Base-by-base conservation (phyloP, 2,113 vertebrate genomes). In the Vidua chalybeata region DNA sequence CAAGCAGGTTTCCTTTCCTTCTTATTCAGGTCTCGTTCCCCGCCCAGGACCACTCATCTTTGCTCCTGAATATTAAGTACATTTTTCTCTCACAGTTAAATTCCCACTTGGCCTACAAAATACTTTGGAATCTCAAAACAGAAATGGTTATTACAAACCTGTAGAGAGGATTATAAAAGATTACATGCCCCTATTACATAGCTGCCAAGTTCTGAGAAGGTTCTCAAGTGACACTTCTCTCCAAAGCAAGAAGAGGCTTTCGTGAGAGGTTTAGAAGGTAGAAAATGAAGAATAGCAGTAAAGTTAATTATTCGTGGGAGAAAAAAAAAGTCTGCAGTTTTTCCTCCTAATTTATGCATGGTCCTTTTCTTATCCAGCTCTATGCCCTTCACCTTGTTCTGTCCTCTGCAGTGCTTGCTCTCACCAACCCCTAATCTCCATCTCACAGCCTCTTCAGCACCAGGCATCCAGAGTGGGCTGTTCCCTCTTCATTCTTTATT, bases 141-240 rank as follows among this genome's bases (percentile, higher is more conserved):
- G 80, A 93, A 91, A 86, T 39, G 56, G 86, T 91, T 94, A 91
- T 94, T 96, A 96, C 84, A 83, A 93, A 96, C 96, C 88, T 97
- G 92, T 28, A 90, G 90, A 97, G 81, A 95, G 75, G 90, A 94
- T 95, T 96, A 96, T 68, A 97, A 96, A 93, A 94, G 96, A 96
- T 93, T 96, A 97, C 74, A 94, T 74, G 96, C 23, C 68, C 78
- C 80, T 95, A 90, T 93, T 96, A 91, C 87, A 82, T 2, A 91
- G 91, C 95, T 95, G 96, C 74, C 95, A 94, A 96, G 52, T 94
- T 93, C 64, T 68, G 74, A 93, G 93, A 69, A 96, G 85, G 92
- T 93, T 90, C 87, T 93, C 87, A 83, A 97, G 79, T 78, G 88
- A 94, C 89, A 61, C 87, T 96, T 96, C 89, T 96, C 80, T 80